A percentile compares a stretch with the other conserved stretches of the same genome.
Conservation (phyloP, 2,888 invertebrate species). For the Cetonia aurata region DNA sequence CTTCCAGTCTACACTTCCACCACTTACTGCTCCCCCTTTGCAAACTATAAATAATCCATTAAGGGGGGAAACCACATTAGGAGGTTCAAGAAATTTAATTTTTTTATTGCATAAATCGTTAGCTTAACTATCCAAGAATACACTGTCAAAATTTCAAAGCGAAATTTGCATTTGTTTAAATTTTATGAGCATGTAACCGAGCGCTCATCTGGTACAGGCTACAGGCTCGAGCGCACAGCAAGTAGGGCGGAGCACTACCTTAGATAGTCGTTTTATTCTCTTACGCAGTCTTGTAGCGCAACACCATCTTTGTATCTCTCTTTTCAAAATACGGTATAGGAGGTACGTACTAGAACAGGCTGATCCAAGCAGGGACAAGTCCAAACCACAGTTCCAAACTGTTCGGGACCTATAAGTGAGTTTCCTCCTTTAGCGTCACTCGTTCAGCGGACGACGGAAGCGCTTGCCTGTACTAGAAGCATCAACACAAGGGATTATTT, state of each 20-base stretch:
- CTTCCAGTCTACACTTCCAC: too few relatives aligned
- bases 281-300: slow-evolving; percentile 7
- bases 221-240: slow-evolving; percentile 19
- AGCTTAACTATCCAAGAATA: slow-evolving; percentile 29
- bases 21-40: too few relatives aligned
- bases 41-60: neutral
- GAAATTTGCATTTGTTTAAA: slow-evolving; percentile 2
- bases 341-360: slow-evolving; percentile 14
- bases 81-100: slow-evolving; percentile 10
- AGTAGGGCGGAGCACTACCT: slow-evolving; percentile 8
- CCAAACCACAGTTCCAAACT: too few relatives aligned
- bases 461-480: too few relatives aligned
- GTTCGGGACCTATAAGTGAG: too few relatives aligned
- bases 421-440: too few relatives aligned
- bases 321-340: too few relatives aligned
- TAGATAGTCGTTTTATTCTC: slow-evolving; percentile 7
- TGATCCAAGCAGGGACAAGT: too few relatives aligned
- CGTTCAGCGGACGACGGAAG: too few relatives aligned
- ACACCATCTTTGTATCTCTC: neutral
- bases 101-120: slow-evolving; percentile 23
- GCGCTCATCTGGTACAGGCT: slow-evolving; percentile 23
- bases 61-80: slow-evolving; percentile 9
- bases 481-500: too few relatives aligned
- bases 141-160: slow-evolving; percentile 23
- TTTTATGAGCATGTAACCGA: slow-evolving; percentile 29